These are phyloP conservation scores for Lasius fuliginosus DNA, from an alignment of 2,888 invertebrate species.

Conservation along the genomic window DNA sequence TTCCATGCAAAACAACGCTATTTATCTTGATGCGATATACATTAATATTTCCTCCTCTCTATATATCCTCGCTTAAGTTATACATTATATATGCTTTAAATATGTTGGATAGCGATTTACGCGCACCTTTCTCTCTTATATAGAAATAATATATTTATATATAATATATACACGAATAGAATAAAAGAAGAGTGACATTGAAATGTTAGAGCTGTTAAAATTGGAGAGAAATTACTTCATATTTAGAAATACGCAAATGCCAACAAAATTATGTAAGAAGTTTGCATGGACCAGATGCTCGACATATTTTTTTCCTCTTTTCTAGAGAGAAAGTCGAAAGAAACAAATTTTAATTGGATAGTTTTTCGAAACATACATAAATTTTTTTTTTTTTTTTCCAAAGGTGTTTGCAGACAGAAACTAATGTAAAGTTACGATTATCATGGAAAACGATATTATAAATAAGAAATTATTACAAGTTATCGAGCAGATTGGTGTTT, in stretches of 20 bases:
- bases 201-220: slow-evolving; percentile 34
- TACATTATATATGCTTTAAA: slow-evolving; percentile 29
- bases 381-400: slow-evolving; percentile 21
- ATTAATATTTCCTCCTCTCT: slow-evolving; percentile 50
- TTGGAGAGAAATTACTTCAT: neutral
- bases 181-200: slow-evolving; percentile 40
- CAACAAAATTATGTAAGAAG: neutral
- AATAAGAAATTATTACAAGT: slow-evolving; percentile 64
- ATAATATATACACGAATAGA: slow-evolving; percentile 67
- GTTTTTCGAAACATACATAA: neutral
- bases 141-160: slow-evolving; percentile 63
- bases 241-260: neutral
- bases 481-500: slow-evolving; percentile 55
- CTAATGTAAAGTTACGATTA: slow-evolving; percentile 62
- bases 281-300: neutral
- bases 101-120: slow-evolving; percentile 61
- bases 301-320: neutral
- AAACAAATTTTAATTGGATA: slow-evolving; percentile 6
- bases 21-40: slow-evolving; percentile 28
- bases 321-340: neutral
- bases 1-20: slow-evolving; percentile 44
- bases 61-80: slow-evolving; percentile 45
- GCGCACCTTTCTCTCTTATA: slow-evolving; percentile 29
- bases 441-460: slow-evolving; percentile 61
- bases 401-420: slow-evolving; percentile 60